Evolutionary conservation across 1,140 invertebrate species (phyloP), one percentile per base, ranked within the genome.

Genomic region (Helicoverpa armigera): DNA sequence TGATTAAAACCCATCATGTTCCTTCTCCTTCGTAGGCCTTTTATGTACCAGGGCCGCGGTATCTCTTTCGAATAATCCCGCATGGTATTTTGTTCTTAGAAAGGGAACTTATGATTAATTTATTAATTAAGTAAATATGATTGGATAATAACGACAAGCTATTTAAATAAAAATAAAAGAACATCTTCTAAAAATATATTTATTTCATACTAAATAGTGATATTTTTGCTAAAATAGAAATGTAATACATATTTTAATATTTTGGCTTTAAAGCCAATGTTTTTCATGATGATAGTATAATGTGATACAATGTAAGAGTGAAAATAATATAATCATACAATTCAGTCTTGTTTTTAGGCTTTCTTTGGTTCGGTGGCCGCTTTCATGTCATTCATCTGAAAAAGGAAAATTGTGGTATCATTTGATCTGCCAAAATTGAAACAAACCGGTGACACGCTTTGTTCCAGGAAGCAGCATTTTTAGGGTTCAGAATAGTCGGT

Each of bases 301-400:
- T 7, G 35, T 0, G 35, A 43, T 43, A 43, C 7, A 43, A 43
- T 9, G 35, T 7, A 43, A 5, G 5, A 43, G 35, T 43, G 35
- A 18, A 50, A 50, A 50, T 50, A 50, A 18, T 16, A 69, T 50
- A 50, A 43, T 50, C 23, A 18, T 18, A 18, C n/a, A 43, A 69
- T 23, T 69, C 43, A 69, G 65, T 69, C 65, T 69, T 61, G 14
- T 61, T 13, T 50, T 50, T 69, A 69, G 35, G 63, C 63, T 2
- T 43, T 11, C 50, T 69, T 69, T n/a, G 65, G 65, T 69, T 69
- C 43, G 10, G 31, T 50, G 3, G 65, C 65, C n/a, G 65, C 65
- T 69, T 69, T 69, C 65, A 69, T 69, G 2, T 69, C 35, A 16
- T 69, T 69, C 16, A 69, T 69, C 65, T 69, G 43, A 23, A 50